phyloP scores from a whole-genome alignment of 2,888 invertebrate genomes.

The Amiota minor region DNA sequence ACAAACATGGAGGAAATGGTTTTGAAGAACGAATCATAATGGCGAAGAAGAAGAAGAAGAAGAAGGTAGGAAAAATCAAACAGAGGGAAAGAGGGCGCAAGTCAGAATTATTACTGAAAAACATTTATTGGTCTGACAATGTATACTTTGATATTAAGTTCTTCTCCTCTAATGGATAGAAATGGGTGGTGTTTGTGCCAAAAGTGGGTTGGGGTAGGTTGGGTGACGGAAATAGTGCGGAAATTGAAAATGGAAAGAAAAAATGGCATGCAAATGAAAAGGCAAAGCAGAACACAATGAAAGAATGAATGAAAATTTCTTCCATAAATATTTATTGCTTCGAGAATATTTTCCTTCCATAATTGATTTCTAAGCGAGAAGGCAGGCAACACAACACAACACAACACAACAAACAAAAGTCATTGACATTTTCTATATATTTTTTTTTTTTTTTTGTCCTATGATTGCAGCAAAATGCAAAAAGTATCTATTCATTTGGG shows the following conservation, averaged over 20 bases:
- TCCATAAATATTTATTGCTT: too few species aligned
- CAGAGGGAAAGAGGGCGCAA: neutral
- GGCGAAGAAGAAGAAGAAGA: too few species aligned
- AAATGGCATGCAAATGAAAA: neutral
- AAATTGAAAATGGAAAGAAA: constrained; percentile 7
- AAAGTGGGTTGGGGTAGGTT: neutral
- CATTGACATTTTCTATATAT: neutral
- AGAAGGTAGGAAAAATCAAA: neutral
- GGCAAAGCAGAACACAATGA: neutral
- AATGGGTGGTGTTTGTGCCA: neutral
- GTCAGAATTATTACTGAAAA: neutral
- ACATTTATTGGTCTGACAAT: constrained; percentile 19
- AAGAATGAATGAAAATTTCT: neutral
- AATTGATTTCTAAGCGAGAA: too few species aligned
- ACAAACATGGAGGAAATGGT: neutral
- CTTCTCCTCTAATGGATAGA: neutral
- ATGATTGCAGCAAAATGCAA: neutral
- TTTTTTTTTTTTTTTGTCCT: neutral
- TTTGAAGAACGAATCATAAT: too few species aligned
- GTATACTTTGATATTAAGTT: neutral
- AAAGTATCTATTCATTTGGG: neutral
- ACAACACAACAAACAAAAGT: neutral
- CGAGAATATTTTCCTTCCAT: too few species aligned
- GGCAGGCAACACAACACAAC: neutral
- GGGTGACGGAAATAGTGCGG: constrained; percentile 13